These are phyloP conservation scores for Poecilobothrus nobilitatus DNA, from an alignment of 2,888 invertebrate genomes.

Conservation along the genomic window DNA sequence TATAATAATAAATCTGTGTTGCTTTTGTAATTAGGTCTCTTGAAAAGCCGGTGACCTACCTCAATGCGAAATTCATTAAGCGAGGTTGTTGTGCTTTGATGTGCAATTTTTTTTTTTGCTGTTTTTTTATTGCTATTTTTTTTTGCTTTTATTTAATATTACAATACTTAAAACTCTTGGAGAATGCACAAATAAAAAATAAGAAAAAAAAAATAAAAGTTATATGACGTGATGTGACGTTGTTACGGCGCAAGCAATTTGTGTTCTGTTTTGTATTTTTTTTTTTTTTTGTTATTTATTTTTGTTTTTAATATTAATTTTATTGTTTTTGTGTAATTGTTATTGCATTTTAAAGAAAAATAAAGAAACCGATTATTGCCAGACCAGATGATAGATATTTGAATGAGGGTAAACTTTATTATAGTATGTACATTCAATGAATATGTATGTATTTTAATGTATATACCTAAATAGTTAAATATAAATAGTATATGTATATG, in stretches of 20 bases:
- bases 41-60: conserved; percentile 11
- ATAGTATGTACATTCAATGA: too few relatives aligned
- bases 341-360: too few relatives aligned
- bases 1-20: conserved; percentile 6
- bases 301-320: background rate
- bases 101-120: conserved; percentile 5
- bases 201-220: background rate
- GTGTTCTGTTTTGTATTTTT: background rate
- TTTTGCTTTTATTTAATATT: too few relatives aligned
- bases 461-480: too few relatives aligned
- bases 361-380: background rate
- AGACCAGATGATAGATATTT: background rate
- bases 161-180: too few relatives aligned
- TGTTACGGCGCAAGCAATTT: background rate
- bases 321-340: background rate
- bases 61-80: conserved; percentile 8
- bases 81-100: conserved; percentile 6
- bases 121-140: background rate
- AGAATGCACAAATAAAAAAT: background rate
- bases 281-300: background rate
- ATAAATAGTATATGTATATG: too few relatives aligned
- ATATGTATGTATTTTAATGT: too few relatives aligned
- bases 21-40: conserved; percentile 9
- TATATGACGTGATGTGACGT: background rate
- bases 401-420: background rate